Evolutionary conservation across 2,797 vertebrate species (phyloP).

Genomic region (Sebastolobus alascanus): DNA sequence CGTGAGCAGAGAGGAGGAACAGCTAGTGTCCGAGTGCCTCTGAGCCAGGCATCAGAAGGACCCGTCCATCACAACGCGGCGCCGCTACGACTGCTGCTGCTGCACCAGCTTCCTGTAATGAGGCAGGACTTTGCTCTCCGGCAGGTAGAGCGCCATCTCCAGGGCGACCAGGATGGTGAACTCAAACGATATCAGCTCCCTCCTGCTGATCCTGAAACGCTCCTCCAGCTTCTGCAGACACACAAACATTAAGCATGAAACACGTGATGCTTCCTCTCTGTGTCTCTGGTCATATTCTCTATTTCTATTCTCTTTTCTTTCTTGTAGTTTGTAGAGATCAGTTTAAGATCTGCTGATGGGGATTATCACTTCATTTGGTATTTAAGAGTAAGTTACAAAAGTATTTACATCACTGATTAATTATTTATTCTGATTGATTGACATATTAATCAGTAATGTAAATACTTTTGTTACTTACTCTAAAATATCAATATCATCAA

Average conservation of each 20-base stretch:
- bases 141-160: slow-evolving; percentile 97
- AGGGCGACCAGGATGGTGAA: slow-evolving; percentile 97
- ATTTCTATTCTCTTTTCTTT: too few relatives aligned
- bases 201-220: slow-evolving; percentile 93
- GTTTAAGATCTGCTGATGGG: too few relatives aligned
- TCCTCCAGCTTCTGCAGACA: slow-evolving; percentile 93
- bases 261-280: not conserved
- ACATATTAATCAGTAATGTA: too few relatives aligned
- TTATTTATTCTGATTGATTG: too few relatives aligned
- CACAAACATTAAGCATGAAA: not conserved
- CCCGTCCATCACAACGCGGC: slow-evolving; percentile 2
- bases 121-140: slow-evolving; percentile 95
- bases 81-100: slow-evolving; percentile 78
- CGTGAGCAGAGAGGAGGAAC: not conserved
- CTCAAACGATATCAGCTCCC: slow-evolving; percentile 95
- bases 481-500: too few relatives aligned
- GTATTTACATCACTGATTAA: not conserved
- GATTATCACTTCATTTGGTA: too few relatives aligned
- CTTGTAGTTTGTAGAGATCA: too few relatives aligned
- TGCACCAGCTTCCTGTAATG: slow-evolving; percentile 95
- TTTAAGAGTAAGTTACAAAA: too few relatives aligned
- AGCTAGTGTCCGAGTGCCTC: not conserved
- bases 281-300: too few relatives aligned
- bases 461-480: too few relatives aligned
- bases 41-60: not conserved